These are phyloP conservation scores for Drosophila engyochracea DNA, from an alignment of 2,888 invertebrate species.

Conservation along the genomic window DNA sequence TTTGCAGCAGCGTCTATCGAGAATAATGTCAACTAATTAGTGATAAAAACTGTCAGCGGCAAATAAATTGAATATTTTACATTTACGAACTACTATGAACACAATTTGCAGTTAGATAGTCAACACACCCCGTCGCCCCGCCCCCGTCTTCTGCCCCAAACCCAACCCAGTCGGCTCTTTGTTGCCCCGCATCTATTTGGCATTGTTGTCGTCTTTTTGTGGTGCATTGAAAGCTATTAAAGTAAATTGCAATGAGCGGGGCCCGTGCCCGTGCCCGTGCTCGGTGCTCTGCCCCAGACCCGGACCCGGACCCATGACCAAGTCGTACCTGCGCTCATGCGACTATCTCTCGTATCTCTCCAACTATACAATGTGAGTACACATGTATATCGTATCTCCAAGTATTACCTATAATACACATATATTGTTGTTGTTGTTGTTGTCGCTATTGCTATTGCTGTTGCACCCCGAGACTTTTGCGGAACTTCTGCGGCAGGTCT, in stretches of 20 bases:
- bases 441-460: not conserved
- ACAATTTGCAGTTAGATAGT: slow-evolving; percentile 60
- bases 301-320: slow-evolving; percentile 3
- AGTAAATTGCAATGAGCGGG: slow-evolving; percentile 71
- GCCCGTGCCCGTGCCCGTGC: slow-evolving; percentile 16
- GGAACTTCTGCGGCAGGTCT: slow-evolving; percentile 61
- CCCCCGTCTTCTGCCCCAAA: not conserved
- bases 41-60: slow-evolving; percentile 72
- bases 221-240: slow-evolving; percentile 76
- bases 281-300: not conserved
- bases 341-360: slow-evolving; percentile 19
- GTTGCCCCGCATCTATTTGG: slow-evolving; percentile 51
- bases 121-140: slow-evolving; percentile 5
- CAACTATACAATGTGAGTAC: slow-evolving; percentile 19
- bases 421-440: slow-evolving; percentile 1
- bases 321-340: slow-evolving; percentile 25
- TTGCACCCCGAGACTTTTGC: slow-evolving; percentile 16
- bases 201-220: slow-evolving; percentile 43
- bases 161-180: slow-evolving; percentile 28
- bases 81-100: slow-evolving; percentile 31
- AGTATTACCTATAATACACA: slow-evolving; percentile 14
- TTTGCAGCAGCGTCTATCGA: slow-evolving; percentile 58
- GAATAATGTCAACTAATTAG: slow-evolving; percentile 76
- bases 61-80: slow-evolving; percentile 74
- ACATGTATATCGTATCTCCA: slow-evolving; percentile 33